phyloP scores from a whole-genome alignment of 2,888 invertebrate species.

The Ormyrus pomaceus region DNA sequence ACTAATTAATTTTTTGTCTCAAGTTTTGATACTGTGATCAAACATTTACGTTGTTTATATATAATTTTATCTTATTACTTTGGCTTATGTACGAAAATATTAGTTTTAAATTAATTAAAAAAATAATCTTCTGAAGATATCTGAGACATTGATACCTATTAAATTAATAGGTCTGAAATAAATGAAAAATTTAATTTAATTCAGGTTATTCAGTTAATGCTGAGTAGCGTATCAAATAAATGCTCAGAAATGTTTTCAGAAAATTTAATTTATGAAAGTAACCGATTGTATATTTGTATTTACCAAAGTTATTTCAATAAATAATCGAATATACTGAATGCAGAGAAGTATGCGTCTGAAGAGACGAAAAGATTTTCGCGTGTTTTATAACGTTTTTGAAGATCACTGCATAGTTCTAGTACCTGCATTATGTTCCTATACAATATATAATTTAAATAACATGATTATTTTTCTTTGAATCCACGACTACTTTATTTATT shows the following conservation, averaged over 20 bases:
- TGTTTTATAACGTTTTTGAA: slow-evolving; percentile 54
- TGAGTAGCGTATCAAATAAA: neutral
- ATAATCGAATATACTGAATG: slow-evolving; percentile 24
- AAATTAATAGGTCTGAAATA: slow-evolving; percentile 9
- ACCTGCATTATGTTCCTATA: slow-evolving; percentile 66
- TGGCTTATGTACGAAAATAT: slow-evolving; percentile 25
- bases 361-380: slow-evolving; percentile 38
- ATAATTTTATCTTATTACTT: slow-evolving; percentile 26
- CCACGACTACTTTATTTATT: slow-evolving; percentile 54
- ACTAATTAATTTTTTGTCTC: slow-evolving; percentile 42
- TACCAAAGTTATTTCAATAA: slow-evolving; percentile 25
- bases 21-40: slow-evolving; percentile 46
- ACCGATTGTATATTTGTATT: slow-evolving; percentile 32
- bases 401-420: slow-evolving; percentile 60
- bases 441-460: slow-evolving; percentile 63
- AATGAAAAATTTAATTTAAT: neutral
- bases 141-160: slow-evolving; percentile 12
- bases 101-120: slow-evolving; percentile 25
- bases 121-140: slow-evolving; percentile 31
- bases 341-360: slow-evolving; percentile 19
- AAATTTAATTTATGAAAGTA: slow-evolving; percentile 6
- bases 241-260: slow-evolving; percentile 13
- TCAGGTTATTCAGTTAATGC: neutral
- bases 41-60: slow-evolving; percentile 33
- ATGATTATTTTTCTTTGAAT: slow-evolving; percentile 67